Evolutionary conservation across 2,113 vertebrate species (phyloP), one percentile per base, ranked within the genome.

Genomic region (Xenopus laevis): DNA sequence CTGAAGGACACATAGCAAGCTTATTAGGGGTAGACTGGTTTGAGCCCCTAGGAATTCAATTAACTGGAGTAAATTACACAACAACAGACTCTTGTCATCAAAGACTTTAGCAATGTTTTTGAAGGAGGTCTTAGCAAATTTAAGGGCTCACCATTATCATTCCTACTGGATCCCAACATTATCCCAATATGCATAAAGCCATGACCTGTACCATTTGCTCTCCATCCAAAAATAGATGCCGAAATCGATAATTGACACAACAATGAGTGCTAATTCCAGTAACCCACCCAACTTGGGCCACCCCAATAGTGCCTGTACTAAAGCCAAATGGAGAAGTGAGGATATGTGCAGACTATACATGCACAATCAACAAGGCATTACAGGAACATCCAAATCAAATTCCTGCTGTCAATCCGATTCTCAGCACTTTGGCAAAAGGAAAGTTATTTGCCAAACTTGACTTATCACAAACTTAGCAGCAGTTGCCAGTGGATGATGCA

Each of bases 401-500:
- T 17, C 23, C 23, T 27, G 4, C 23, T 27, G 4, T 27, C 17
- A 59, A 47, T 20, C 13, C 46, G 11, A 65, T 71, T 30, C 46
- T 80, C 63, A 10, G 47, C 65, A 61, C 61, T 70, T 71, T 75
- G 45, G 10, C 16, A 4, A 63, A 27, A 57, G 57, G n/a, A 16
- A 61, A 69, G 18, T 4, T 62, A n/a, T 69, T 71, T 68, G 59
- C 20, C 6, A 79, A 71, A 23, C 10, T 55, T 45, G 68, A 57
- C 12, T 65, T 13, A n/a, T 3, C 77, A 61, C 50, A 46, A 71
- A 57, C 1, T 0, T 68, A 68, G 13, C 53, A 80, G 62, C 50
- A 81, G 21, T 30, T 71, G 65, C 20, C 61, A 23, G 33, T 20
- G 65, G 61, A 63, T 30, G 27, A 59, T 13, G 23, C 57, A 23